A percentile compares a stretch with the other conserved stretches of the same genome.
Conservation (phyloP, 2,888 invertebrate genomes). For the Thera britannica region DNA sequence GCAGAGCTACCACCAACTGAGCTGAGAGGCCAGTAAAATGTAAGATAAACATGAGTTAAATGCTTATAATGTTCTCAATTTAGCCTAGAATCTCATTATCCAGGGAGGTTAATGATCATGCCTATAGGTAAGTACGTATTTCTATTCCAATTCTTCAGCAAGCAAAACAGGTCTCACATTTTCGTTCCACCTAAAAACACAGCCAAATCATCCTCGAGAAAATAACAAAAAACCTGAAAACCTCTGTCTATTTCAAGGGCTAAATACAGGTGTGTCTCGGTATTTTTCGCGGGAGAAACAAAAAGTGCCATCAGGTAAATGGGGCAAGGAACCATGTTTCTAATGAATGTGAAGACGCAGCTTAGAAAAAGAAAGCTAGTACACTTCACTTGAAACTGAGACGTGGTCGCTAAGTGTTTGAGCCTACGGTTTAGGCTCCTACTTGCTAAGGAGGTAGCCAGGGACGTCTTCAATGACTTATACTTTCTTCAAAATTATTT, state of each 20-base stretch:
- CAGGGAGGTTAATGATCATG: too few species aligned
- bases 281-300: constrained; percentile 27
- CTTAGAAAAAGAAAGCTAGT: constrained; percentile 1
- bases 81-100: too few species aligned
- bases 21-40: too few species aligned
- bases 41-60: too few species aligned
- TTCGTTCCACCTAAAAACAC: constrained; percentile 2
- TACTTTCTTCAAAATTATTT: too few species aligned
- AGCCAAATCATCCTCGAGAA: constrained; percentile 8
- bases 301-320: constrained; percentile 59
- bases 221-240: constrained; percentile 32
- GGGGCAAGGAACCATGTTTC: constrained; percentile 48
- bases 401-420: too few species aligned
- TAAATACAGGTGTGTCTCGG: constrained; percentile 21
- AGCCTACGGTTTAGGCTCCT: too few species aligned
- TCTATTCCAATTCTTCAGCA: neutral
- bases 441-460: too few species aligned
- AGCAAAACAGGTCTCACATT: neutral
- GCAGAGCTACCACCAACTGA: too few species aligned
- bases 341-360: constrained; percentile 42
- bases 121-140: neutral
- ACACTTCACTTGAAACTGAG: neutral
- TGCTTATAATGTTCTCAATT: too few species aligned
- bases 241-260: constrained; percentile 12
- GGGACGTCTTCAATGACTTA: too few species aligned